phyloP scores from a whole-genome alignment of 1,140 invertebrate species.

The Lasioglossum baleicum region DNA sequence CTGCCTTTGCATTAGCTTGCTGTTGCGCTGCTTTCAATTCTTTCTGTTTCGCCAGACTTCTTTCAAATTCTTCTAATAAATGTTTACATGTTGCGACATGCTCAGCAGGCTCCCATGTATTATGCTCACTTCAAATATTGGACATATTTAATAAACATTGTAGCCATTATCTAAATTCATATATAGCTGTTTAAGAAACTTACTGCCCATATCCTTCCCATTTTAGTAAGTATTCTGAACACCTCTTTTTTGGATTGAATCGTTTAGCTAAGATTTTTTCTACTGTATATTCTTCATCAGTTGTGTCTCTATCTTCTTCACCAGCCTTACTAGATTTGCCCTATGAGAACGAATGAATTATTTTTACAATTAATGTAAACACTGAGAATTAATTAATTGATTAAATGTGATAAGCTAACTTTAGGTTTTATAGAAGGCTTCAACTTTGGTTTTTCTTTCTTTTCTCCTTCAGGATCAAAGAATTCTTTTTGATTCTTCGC shows the following conservation, averaged over 20 bases:
- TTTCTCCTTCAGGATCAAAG: conserved; percentile 54
- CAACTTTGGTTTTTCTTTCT: conserved; percentile 70
- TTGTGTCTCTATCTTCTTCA: conserved; percentile 76
- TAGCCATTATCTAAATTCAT: neutral
- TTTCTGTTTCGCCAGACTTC: conserved; percentile 87
- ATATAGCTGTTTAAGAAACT: conserved; percentile 68
- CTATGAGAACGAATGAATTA: conserved; percentile 30
- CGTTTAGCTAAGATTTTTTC: conserved; percentile 90
- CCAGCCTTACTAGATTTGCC: conserved; percentile 52
- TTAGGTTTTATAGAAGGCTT: conserved; percentile 75
- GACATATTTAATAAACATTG: conserved; percentile 72
- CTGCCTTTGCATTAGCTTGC: conserved; percentile 70
- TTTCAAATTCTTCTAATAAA: conserved; percentile 89
- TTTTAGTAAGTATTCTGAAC: conserved; percentile 89
- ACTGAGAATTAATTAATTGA: neutral
- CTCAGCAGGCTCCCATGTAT: conserved; percentile 89
- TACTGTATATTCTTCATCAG: conserved; percentile 83
- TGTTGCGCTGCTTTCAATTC: conserved; percentile 83
- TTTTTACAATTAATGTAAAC: neutral
- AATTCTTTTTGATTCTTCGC: conserved; percentile 52
- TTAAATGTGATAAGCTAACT: conserved; percentile 43
- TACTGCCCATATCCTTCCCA: conserved; percentile 89
- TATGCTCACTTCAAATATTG: conserved; percentile 82
- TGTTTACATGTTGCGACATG: conserved; percentile 87
- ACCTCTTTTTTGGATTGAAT: conserved; percentile 88